Evolutionary conservation across 2,888 invertebrate genomes (phyloP), one percentile per base, ranked within the genome.

Genomic region (Dasysyrphus tricinctus): DNA sequence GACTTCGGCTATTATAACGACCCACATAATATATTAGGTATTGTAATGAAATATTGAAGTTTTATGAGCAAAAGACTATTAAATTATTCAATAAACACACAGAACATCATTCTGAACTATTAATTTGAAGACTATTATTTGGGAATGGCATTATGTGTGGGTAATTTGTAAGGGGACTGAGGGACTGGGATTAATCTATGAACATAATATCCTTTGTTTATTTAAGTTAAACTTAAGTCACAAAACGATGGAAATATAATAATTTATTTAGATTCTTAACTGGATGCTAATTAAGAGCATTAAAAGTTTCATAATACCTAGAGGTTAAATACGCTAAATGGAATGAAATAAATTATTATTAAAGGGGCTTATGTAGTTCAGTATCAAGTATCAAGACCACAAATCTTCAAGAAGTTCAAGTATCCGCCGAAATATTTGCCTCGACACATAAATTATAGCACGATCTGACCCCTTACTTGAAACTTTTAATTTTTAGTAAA

Each of bases 11-110:
- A 5, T 11, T 24, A 24, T 24, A 42, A 67, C 49, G 39, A 54
- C 29, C 24, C 24, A 24, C 29, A 39, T 29, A 63, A 39, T 29
- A 63, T 6, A 69, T 67, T 67, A n/a, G n/a, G n/a, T n/a, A 54
- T 51, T 54, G n/a, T 39, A 54, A 69, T 78, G 73, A 67, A 67
- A 78, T 78, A 78, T 82, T 78, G 51, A 78, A 82, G 59, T 74
- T 74, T 82, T 82, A 82, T 69, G 54, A 37, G 19, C n/a, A n/a
- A 24, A 7, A 42, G 82, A 54, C 29, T 67, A 72, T 82, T 82
- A 78, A 78, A 82, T 82, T 72, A 82, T 82, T 82, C 82, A 82
- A 82, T 67, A 61, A 51, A 49, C 72, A 32, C 12, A 19, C n/a
- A 16, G 37, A 24, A 67, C 57, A 77, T 70, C 56, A 57, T 81